Percentiles rank a stretch among this genome's conserved stretches.
These are phyloP conservation scores for Microtus richardsoni DNA, from an alignment of 2,113 vertebrate species.

Conservation along the genomic window DNA sequence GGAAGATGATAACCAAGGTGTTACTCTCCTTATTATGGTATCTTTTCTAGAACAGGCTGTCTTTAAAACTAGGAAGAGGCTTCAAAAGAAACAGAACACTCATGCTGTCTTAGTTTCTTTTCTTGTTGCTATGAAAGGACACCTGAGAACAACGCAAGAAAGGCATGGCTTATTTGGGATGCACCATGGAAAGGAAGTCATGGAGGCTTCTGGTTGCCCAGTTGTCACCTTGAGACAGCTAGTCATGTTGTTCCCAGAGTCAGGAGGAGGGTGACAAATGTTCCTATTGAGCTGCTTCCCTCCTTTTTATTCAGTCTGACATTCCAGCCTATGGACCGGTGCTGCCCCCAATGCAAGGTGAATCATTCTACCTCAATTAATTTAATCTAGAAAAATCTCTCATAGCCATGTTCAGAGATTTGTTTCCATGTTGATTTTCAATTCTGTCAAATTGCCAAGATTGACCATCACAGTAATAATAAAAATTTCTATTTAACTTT, in stretches of 20 bases:
- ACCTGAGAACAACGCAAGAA: neutral
- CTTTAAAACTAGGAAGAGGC: conserved; percentile 25
- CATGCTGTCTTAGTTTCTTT: neutral
- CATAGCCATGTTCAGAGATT: neutral
- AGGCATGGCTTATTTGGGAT: neutral
- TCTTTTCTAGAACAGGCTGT: conserved; percentile 51
- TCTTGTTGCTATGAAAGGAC: neutral
- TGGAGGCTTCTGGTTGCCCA: neutral
- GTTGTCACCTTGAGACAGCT: neutral
- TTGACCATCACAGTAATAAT: neutral
- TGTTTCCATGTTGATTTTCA: neutral
- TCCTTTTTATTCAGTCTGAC: neutral
- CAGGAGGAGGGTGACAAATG: neutral
- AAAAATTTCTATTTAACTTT: conserved; percentile 42
- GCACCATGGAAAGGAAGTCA: too few species aligned
- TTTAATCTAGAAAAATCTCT: neutral
- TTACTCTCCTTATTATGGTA: conserved; percentile 17
- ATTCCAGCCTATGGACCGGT: neutral
- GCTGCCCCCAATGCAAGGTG: neutral
- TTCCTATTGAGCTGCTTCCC: too few species aligned
- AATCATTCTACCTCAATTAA: neutral
- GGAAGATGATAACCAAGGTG: neutral
- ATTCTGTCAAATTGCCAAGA: neutral
- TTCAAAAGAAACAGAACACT: conserved; percentile 7
- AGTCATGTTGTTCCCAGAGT: neutral